Base-by-base conservation (phyloP, 2,113 vertebrate species). In the Melozone crissalis region DNA sequence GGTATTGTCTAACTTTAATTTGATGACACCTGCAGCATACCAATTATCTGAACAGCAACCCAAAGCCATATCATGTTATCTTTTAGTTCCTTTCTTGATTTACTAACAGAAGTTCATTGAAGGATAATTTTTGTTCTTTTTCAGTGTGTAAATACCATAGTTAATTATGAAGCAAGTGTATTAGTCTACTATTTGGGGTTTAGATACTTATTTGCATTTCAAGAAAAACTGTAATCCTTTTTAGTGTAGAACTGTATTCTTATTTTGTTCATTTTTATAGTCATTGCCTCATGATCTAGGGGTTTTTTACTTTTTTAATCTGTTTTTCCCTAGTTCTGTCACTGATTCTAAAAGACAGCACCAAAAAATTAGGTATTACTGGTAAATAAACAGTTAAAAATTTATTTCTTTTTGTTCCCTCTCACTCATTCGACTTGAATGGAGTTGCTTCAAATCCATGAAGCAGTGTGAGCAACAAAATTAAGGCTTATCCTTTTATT, bases 21-120 rank as follows among this genome's bases (percentile, higher is more conserved):
- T 93, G 65, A 54, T 96, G 91, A 61, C 51, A 67, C 51, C 35
- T 77, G 46, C 59, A 79, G 73, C 44, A 94, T 96, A 71, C 61
- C 65, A 93, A 93, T 73, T 61, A 33, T 73, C 8, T 54, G 16
- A 9, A 41, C 28, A 41, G 37, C 54, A 65, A 17, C 37, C 51
- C 22, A 59, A 73, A 86, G 10, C 5, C 72, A 31, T 15, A 37
- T 47, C 15, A 57, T 52, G 20, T 59, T 81, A 37, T 67, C 22
- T 28, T 88, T 47, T 44, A 11, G 15, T 39, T 73, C 23, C 31
- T 62, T 76, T 87, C 44, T 86, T 87, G 6, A 33, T 61, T 72
- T 84, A 59, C n/a, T 76, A 41, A 44, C 44, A 83, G 15, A 5
- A 35, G 2, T 59, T 85, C 85, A 84, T 55, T 76, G 81, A 95